phyloP scores from a whole-genome alignment of 1,140 invertebrate genomes.

The Hydropsyche tenuis region DNA sequence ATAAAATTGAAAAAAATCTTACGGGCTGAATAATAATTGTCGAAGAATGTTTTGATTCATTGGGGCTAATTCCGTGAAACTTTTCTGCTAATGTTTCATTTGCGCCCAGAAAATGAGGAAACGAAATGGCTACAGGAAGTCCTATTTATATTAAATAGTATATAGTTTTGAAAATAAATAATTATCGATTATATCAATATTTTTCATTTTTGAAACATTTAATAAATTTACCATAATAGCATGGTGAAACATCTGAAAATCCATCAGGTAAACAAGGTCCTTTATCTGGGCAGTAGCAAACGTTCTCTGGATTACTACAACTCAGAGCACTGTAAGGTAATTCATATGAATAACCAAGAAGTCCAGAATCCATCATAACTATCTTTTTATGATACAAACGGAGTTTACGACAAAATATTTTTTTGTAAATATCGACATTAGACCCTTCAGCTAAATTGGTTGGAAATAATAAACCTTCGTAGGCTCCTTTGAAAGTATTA shows the following conservation, averaged over 20 bases:
- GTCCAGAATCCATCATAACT: conserved; percentile 53
- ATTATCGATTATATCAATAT: conserved; percentile 17
- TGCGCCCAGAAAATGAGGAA: conserved; percentile 79
- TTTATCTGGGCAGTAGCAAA: conserved; percentile 66
- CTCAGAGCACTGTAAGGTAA: conserved; percentile 65
- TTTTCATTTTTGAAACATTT: too few relatives aligned
- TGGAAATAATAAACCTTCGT: conserved; percentile 70
- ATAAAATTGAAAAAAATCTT: too few relatives aligned
- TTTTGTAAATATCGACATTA: conserved; percentile 67
- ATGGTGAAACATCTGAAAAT: conserved; percentile 70
- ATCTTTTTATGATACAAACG: conserved; percentile 62
- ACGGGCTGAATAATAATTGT: conserved; percentile 64
- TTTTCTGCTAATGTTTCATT: conserved; percentile 69
- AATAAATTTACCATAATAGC: conserved; percentile 72
- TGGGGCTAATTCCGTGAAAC: conserved; percentile 72
- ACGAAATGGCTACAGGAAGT: conserved; percentile 73
- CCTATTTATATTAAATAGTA: conserved; percentile 55
- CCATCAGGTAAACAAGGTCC: conserved; percentile 67
- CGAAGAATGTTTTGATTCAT: conserved; percentile 63
- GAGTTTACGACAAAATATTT: conserved; percentile 72
- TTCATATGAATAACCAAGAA: conserved; percentile 59
- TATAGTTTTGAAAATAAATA: conserved; percentile 4
- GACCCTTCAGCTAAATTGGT: conserved; percentile 62
- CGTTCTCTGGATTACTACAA: conserved; percentile 66
- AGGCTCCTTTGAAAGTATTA: conserved; percentile 65